phyloP scores from a whole-genome alignment of 1,140 invertebrate species.

The Lordiphosa stackelbergi region DNA sequence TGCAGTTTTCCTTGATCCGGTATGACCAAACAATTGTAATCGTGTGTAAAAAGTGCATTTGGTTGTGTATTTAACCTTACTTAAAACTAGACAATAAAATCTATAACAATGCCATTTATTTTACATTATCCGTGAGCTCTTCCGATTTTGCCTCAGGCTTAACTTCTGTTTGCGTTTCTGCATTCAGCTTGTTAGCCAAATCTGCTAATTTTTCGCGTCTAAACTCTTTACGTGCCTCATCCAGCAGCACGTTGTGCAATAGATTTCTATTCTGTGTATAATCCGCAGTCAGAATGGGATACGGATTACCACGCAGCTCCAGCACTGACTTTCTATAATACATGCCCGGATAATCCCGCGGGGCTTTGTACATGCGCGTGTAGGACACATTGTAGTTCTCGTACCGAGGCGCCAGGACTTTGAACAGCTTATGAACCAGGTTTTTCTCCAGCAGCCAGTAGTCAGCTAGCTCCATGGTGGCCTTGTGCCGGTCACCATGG shows the following conservation, averaged over 20 bases:
- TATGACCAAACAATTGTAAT: too few relatives aligned
- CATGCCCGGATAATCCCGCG: constrained; percentile 80
- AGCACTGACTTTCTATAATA: constrained; percentile 82
- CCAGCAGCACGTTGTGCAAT: constrained; percentile 85
- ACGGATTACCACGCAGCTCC: constrained; percentile 88
- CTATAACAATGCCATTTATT: constrained; percentile 6
- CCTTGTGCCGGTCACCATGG: constrained; percentile 88
- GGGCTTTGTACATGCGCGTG: constrained; percentile 86
- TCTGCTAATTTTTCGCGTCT: constrained; percentile 58
- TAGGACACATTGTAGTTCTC: constrained; percentile 83
- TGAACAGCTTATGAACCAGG: constrained; percentile 93
- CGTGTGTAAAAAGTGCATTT: too few relatives aligned
- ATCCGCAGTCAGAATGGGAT: constrained; percentile 80
- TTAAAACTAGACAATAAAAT: not conserved
- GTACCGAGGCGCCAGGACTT: constrained; percentile 92
- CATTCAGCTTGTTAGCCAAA: constrained; percentile 39
- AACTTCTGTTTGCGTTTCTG: constrained; percentile 11
- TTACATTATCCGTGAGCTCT: constrained; percentile 7
- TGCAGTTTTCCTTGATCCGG: too few relatives aligned
- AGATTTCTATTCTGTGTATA: constrained; percentile 80
- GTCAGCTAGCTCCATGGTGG: constrained; percentile 93
- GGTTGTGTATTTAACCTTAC: too few relatives aligned
- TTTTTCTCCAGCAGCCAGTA: constrained; percentile 94
- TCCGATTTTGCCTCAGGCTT: not conserved
- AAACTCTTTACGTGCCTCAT: constrained; percentile 85